Evolutionary conservation across 2,888 invertebrate species (phyloP), one percentile per base, ranked within the genome.

Genomic region (Latheticus oryzae): DNA sequence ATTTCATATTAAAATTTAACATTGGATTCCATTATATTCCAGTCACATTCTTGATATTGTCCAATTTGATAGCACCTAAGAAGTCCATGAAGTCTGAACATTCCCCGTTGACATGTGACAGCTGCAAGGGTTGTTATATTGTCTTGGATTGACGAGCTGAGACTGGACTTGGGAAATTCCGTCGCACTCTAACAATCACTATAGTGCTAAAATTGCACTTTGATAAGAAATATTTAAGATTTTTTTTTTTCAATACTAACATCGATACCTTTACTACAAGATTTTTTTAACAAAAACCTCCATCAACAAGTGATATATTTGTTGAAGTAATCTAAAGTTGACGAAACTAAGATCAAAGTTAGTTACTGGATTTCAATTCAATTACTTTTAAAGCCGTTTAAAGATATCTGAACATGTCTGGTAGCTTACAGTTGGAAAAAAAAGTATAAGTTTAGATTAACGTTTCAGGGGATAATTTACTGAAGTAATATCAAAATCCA

Each of bases 301-400:
- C 69, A 67, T 65, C 66, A 73, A 73, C n/a, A n/a, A n/a, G n/a
- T n/a, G n/a, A 73, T 73, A 71, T 71, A 71, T 68, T 63, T 64
- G 63, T 66, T 69, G 71, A 68, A 69, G 73, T 72, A 73, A 74
- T 75, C 74, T 72, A 70, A 72, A 75, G 74, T 75, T 76, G 76
- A 76, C 75, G 75, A 74, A 70, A 73, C 67, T 75, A 75, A 76
- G 75, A 76, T 75, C 73, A 74, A 74, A 74, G 72, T 70, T 70
- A 63, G 69, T 67, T 67, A 63, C 54, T 72, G 72, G 71, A 75
- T 75, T 72, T 69, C 66, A 60, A 72, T 71, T 73, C 76, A 76
- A 76, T 76, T 76, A 74, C 64, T 62, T 69, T 69, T 67, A 67
- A 69, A 71, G 63, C 57, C 30, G 24, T 16, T 13, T 19, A 23